Conservation (phyloP, 2,888 invertebrate species). For the Prenolepis imparis region DNA sequence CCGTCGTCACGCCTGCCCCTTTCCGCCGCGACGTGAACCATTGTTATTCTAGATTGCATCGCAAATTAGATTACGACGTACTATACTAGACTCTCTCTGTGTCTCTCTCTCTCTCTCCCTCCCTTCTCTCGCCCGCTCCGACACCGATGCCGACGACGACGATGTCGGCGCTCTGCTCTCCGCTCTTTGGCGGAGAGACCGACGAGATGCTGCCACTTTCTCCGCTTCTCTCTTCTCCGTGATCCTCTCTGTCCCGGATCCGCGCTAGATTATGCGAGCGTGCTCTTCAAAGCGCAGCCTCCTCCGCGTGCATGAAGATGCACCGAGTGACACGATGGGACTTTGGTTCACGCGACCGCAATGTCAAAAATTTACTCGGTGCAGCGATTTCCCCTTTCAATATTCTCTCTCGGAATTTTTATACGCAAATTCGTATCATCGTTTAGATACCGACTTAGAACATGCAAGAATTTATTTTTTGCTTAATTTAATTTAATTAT, state of each 20-base stretch:
- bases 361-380: not conserved
- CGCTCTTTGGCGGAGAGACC: conserved; percentile 39
- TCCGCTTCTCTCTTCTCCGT: conserved; percentile 2
- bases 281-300: not conserved
- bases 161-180: conserved; percentile 53
- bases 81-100: conserved; percentile 12
- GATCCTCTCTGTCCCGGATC: conserved; percentile 24
- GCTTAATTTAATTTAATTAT: not conserved
- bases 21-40: conserved; percentile 62
- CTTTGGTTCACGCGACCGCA: conserved; percentile 11
- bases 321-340: conserved; percentile 7
- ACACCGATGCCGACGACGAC: conserved; percentile 49
- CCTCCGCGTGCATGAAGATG: conserved; percentile 20
- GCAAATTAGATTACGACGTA: conserved; percentile 76
- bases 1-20: conserved; percentile 40
- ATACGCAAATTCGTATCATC: not conserved
- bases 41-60: conserved; percentile 78
- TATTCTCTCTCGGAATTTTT: not conserved
- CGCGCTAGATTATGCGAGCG: conserved; percentile 22
- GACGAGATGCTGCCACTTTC: not conserved
- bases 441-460: not conserved
- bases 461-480: not conserved
- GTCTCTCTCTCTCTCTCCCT: not conserved
- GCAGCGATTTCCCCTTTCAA: not conserved
- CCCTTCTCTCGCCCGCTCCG: conserved; percentile 11